Evolutionary conservation across 64 coral and sea anemone species (phyloP).

Genomic region (Montipora efflorescens): DNA sequence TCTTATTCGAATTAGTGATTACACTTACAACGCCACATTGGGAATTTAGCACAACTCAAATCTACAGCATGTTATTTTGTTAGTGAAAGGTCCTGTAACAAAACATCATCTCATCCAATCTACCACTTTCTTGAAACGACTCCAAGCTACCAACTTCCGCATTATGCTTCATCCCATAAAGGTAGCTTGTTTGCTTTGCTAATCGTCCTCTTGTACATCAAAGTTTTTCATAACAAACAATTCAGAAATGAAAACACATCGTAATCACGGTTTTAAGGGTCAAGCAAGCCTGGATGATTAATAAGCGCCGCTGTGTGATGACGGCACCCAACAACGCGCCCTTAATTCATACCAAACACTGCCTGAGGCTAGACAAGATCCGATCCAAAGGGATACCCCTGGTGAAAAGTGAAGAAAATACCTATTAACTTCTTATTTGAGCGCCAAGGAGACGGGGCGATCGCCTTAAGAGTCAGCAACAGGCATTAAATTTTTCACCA

Average conservation of each 20-base stretch:
- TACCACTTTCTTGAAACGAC: slow-evolving; percentile 16
- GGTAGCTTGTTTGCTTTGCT: slow-evolving; percentile 50
- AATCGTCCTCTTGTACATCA: slow-evolving; percentile 61
- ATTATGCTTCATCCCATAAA: slow-evolving; percentile 4
- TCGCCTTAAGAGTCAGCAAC: slow-evolving; percentile 1
- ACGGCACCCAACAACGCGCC: background rate
- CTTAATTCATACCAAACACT: background rate
- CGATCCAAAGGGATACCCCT: background rate
- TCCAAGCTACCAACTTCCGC: slow-evolving; percentile 37
- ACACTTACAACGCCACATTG: background rate
- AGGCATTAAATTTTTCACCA: background rate
- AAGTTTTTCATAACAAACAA: slow-evolving; percentile 48
- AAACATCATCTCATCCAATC: slow-evolving; percentile 19
- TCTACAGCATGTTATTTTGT: background rate
- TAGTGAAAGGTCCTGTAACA: background rate
- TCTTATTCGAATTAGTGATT: background rate
- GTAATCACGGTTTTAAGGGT: slow-evolving; percentile 50
- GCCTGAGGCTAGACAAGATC: background rate
- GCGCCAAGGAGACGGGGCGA: background rate
- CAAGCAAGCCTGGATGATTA: slow-evolving; percentile 34
- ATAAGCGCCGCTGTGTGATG: slow-evolving; percentile 28
- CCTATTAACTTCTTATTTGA: slow-evolving; percentile 1
- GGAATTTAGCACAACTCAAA: background rate
- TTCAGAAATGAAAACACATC: slow-evolving; percentile 45
- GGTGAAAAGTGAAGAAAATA: background rate